Conservation (phyloP, 2,797 vertebrate genomes). For the Sebastes aleutianus region DNA sequence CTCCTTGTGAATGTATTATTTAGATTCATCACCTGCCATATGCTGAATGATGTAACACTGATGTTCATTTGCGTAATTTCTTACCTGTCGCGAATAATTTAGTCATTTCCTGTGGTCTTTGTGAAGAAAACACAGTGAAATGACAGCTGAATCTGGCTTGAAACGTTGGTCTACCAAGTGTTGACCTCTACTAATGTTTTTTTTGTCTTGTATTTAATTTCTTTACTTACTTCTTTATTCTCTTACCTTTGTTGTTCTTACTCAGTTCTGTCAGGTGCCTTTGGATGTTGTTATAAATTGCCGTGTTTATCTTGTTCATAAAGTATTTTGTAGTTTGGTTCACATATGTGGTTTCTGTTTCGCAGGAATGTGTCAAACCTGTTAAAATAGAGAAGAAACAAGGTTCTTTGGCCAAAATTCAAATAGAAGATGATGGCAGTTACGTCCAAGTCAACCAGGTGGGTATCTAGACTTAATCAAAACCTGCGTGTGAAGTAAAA, state of each 20-base stretch:
- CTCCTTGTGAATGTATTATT: not conserved
- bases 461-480: not conserved
- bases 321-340: not conserved
- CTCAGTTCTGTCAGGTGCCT: not conserved
- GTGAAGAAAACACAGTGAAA: not conserved
- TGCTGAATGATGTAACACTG: not conserved
- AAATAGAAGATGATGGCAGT: conserved; percentile 93
- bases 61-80: not conserved
- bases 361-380: conserved; percentile 94
- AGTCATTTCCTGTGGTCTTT: not conserved
- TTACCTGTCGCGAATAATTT: not conserved
- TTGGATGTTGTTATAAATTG: not conserved
- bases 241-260: not conserved
- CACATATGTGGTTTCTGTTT: conserved; percentile 12
- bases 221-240: not conserved
- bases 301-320: not conserved
- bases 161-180: not conserved
- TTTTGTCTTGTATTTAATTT: not conserved
- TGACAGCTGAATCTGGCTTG: not conserved
- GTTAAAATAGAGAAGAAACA: conserved; percentile 88
- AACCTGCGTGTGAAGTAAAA: not conserved
- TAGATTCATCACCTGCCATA: not conserved
- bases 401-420: conserved; percentile 90
- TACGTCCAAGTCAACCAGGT: conserved; percentile 92
- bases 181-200: not conserved